These are phyloP conservation scores for Patella depressa DNA, from an alignment of 2,888 invertebrate genomes.

Conservation along the genomic window DNA sequence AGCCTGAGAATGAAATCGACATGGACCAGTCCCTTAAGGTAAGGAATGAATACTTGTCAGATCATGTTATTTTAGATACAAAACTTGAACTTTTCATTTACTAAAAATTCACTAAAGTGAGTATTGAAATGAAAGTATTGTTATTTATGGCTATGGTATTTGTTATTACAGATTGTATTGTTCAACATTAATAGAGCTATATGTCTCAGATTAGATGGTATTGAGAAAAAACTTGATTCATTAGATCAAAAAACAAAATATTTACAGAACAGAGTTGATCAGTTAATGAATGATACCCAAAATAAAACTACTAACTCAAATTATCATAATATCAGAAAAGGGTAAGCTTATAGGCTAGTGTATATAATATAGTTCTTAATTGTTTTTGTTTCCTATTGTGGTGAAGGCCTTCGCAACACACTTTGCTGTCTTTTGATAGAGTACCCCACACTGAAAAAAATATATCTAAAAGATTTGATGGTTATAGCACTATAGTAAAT, in stretches of 20 bases:
- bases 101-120: too few relatives aligned
- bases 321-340: slow-evolving; percentile 12
- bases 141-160: not conserved
- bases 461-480: too few relatives aligned
- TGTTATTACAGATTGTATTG: slow-evolving; percentile 64
- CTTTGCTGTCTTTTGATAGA: too few relatives aligned
- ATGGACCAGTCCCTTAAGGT: slow-evolving; percentile 56
- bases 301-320: not conserved
- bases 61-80: too few relatives aligned
- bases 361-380: too few relatives aligned
- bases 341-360: not conserved
- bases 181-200: slow-evolving; percentile 70
- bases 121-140: too few relatives aligned
- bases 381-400: too few relatives aligned
- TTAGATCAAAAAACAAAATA: slow-evolving; percentile 51
- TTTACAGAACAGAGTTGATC: slow-evolving; percentile 60
- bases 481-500: too few relatives aligned
- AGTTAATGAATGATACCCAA: slow-evolving; percentile 32
- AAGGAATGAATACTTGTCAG: not conserved
- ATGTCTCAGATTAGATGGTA: slow-evolving; percentile 65
- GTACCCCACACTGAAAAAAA: too few relatives aligned
- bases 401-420: too few relatives aligned
- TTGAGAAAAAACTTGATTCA: slow-evolving; percentile 62
- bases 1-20: slow-evolving; percentile 36
- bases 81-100: too few relatives aligned